Base-by-base conservation (phyloP, 2,888 invertebrate species). In the Epistrophella euchroma region DNA sequence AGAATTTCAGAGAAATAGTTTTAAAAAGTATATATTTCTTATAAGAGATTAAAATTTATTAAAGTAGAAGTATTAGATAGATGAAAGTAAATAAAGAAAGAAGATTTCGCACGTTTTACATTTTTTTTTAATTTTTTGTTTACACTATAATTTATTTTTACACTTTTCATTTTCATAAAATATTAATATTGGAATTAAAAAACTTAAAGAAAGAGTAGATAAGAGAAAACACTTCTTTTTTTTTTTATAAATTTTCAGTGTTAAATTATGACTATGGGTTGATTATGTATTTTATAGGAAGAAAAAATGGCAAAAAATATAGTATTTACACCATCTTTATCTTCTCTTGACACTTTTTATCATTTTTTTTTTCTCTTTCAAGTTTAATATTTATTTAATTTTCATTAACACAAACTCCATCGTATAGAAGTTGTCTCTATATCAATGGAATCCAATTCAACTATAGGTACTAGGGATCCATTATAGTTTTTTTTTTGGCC, bases 281-380 rank as follows among this genome's bases (percentile, higher is more conserved):
- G 55, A 56, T 32, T 71, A 40, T 40, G 15, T 25, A 28, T 64
- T 15, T 56, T 4, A 43, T 15, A 56, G 70, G 77, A 64, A 77
- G 76, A 74, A 73, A 45, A 66, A 55, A 66, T 52, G 35, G 28
- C 15, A 22, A 60, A 60, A 50, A 66, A 73, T 40, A 40, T 40
- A 37, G 62, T 62, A 58, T 66, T 86, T 73, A 86, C 64, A 86
- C 86, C 78, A 71, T 80, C 52, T 60, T 62, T 47, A 47, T 82
- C 74, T 82, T 82, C 82, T 78, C 77, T 82, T 86, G 64, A 78
- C 86, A 82, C 77, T 82, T 78, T 82, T 82, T 10, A 73, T 13
- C 77, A 86, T 78, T 73, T 85, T 84, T 85, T 84, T n/a, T 52
- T 62, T 50, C 28, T 43, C n/a, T 84, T 60, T 19, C 56, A 64